Evolutionary conservation across 2,113 vertebrate genomes (phyloP).

Genomic region (Brachirus orientalis): DNA sequence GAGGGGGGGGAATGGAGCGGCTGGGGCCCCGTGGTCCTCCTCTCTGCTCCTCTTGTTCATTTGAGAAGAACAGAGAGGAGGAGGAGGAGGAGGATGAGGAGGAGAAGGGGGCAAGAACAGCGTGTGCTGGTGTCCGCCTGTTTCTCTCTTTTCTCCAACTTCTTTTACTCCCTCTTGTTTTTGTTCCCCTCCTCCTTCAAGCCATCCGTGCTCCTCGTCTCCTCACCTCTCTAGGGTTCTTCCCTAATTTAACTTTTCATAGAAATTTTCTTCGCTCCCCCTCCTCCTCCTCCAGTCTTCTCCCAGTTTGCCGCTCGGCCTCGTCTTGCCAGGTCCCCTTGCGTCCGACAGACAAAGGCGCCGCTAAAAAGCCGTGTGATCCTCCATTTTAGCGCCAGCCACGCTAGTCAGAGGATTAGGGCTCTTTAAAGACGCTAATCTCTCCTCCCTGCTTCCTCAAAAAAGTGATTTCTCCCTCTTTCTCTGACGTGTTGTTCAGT

Average conservation of each 20-base stretch:
- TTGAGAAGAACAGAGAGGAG: slow-evolving; percentile 65
- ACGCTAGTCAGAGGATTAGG: slow-evolving; percentile 92
- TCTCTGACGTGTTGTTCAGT: slow-evolving; percentile 28
- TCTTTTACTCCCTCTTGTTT: slow-evolving; percentile 39
- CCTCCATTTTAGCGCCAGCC: slow-evolving; percentile 89
- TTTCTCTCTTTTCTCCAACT: slow-evolving; percentile 38
- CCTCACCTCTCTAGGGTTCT: slow-evolving; percentile 78
- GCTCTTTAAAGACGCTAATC: slow-evolving; percentile 96
- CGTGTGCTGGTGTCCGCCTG: slow-evolving; percentile 60
- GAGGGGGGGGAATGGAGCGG: slow-evolving; percentile 56
- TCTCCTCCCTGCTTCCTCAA: slow-evolving; percentile 66
- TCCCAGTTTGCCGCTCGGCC: slow-evolving; percentile 74
- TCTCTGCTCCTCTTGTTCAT: slow-evolving; percentile 51
- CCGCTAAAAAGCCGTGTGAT: slow-evolving; percentile 88
- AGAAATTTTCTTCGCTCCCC: slow-evolving; percentile 80
- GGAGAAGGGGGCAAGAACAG: slow-evolving; percentile 53
- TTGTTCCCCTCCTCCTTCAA: slow-evolving; percentile 8
- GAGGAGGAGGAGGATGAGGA: no score
- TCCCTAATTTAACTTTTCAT: slow-evolving; percentile 89
- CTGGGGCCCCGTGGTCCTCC: slow-evolving; percentile 57
- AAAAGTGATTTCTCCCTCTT: slow-evolving; percentile 61
- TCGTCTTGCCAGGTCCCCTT: slow-evolving; percentile 88
- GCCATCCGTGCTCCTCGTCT: slow-evolving; percentile 59
- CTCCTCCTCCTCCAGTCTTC: slow-evolving; percentile 42
- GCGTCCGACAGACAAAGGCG: slow-evolving; percentile 85